phyloP scores from a whole-genome alignment of 2,113 vertebrate genomes.

The Heptranchias perlo region DNA sequence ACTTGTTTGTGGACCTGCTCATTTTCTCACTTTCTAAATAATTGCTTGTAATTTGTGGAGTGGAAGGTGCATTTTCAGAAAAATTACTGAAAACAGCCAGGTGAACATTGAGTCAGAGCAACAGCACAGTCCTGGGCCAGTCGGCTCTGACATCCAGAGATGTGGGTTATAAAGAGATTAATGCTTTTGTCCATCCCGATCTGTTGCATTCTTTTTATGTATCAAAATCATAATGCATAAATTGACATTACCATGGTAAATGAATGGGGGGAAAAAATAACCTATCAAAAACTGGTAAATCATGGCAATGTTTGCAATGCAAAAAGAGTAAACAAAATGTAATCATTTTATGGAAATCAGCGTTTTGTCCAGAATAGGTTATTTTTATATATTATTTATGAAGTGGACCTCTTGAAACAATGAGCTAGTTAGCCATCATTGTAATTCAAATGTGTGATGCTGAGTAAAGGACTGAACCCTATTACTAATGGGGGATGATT shows the following conservation, averaged over 20 bases:
- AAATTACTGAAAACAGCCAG: not conserved
- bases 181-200: not conserved
- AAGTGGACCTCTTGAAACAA: not conserved
- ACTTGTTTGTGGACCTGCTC: not conserved
- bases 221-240: not conserved
- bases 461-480: not conserved
- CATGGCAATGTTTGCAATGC: not conserved
- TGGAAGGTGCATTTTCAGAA: not conserved
- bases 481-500: not conserved
- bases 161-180: not conserved
- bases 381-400: not conserved
- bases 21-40: not conserved
- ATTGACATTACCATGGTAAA: not conserved
- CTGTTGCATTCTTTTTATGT: not conserved
- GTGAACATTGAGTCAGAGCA: not conserved
- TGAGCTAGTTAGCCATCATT: not conserved
- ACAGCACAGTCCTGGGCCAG: not conserved
- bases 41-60: not conserved
- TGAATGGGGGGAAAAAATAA: not conserved
- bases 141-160: too few species aligned
- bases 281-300: not conserved
- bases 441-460: not conserved
- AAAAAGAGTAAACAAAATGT: not conserved
- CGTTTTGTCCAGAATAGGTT: not conserved
- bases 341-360: constrained; percentile 19